These are phyloP conservation scores for Catonia carolina DNA, from an alignment of 2,888 invertebrate species.

Conservation along the genomic window DNA sequence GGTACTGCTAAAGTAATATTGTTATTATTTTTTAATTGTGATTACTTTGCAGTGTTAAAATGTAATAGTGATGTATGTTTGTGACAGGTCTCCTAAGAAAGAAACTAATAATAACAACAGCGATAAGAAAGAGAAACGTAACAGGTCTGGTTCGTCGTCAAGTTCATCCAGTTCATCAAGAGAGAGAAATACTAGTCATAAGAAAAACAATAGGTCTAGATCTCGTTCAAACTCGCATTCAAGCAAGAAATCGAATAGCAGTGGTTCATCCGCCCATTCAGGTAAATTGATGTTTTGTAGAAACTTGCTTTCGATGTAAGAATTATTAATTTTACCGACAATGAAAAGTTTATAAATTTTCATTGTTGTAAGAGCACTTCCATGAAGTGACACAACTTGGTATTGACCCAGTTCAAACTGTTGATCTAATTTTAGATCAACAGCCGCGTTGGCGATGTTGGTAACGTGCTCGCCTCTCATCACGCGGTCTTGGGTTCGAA, in stretches of 20 bases:
- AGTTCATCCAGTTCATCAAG: constrained; percentile 30
- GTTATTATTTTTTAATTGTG: too few species aligned
- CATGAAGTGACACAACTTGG: too few species aligned
- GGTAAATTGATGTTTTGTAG: constrained; percentile 1
- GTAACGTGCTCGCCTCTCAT: too few species aligned
- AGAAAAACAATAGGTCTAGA: constrained; percentile 37
- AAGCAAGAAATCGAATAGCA: constrained; percentile 12
- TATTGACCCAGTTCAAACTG: too few species aligned
- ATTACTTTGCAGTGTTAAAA: too few species aligned
- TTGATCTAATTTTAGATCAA: too few species aligned
- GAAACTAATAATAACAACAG: constrained; percentile 23
- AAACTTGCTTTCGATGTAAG: neutral
- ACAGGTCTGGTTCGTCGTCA: constrained; percentile 31
- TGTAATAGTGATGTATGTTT: too few species aligned
- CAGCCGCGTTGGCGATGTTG: too few species aligned
- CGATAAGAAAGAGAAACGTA: constrained; percentile 21
- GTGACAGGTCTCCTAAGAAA: constrained; percentile 12
- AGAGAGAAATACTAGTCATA: constrained; percentile 28
- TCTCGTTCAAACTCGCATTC: constrained; percentile 39
- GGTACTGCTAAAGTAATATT: too few species aligned
- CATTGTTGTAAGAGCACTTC: too few species aligned
- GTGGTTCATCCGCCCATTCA: constrained; percentile 17
- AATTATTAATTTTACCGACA: neutral
- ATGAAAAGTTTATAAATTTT: neutral
- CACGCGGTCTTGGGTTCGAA: too few species aligned